Evolutionary conservation across 2,888 invertebrate genomes (phyloP).

Genomic region (Anthrax anthrax): DNA sequence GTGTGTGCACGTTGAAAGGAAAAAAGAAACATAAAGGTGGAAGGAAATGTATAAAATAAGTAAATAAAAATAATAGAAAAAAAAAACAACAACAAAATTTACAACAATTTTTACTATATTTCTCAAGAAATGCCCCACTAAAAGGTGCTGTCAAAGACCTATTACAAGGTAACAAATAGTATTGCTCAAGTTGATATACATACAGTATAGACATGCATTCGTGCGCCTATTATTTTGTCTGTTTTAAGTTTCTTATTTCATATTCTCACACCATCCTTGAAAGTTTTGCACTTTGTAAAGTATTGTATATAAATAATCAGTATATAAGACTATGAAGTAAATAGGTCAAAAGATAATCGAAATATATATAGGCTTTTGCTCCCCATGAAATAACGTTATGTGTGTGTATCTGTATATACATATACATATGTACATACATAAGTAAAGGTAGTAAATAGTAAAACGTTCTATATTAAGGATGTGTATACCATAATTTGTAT

Average conservation of each 20-base stretch:
- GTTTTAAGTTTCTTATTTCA: not conserved
- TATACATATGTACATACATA: not conserved
- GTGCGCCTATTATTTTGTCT: conserved; percentile 6
- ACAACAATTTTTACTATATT: too few relatives aligned
- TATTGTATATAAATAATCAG: too few relatives aligned
- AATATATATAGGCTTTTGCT: not conserved
- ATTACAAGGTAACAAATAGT: conserved; percentile 3
- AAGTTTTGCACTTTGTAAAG: not conserved
- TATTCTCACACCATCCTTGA: not conserved
- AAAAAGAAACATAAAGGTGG: too few relatives aligned
- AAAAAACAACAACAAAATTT: too few relatives aligned
- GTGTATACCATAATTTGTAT: too few relatives aligned
- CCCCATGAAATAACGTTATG: not conserved
- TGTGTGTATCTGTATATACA: not conserved
- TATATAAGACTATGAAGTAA: conserved; percentile 8
- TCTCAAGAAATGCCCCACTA: too few relatives aligned
- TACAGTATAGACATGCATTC: conserved; percentile 1
- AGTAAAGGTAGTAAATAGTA: not conserved
- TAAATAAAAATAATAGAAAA: too few relatives aligned
- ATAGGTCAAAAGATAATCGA: conserved; percentile 10
- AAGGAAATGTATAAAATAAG: too few relatives aligned
- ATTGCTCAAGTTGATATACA: not conserved
- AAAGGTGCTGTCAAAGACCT: conserved; percentile 3
- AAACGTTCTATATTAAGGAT: too few relatives aligned
- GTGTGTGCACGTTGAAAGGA: too few relatives aligned